phyloP scores from a whole-genome alignment of 2,888 invertebrate genomes.

The Muscina levida region DNA sequence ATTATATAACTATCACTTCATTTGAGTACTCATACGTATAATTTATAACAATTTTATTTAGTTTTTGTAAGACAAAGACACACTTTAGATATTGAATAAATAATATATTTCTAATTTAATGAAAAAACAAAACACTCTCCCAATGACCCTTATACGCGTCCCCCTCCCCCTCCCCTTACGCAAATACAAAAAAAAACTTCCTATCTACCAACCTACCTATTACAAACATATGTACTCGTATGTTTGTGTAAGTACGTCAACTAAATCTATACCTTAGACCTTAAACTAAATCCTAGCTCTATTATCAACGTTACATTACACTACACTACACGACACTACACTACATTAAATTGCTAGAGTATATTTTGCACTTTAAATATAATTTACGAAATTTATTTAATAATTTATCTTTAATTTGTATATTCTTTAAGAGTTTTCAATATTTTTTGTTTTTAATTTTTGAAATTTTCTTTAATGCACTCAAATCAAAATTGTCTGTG shows the following conservation, averaged over 20 bases:
- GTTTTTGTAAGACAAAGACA: slow-evolving; percentile 16
- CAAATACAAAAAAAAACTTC: background rate
- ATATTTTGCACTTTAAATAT: slow-evolving; percentile 27
- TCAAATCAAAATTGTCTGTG: background rate
- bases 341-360: slow-evolving; percentile 1
- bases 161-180: background rate
- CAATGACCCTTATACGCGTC: background rate
- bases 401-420: slow-evolving; percentile 6
- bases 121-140: background rate
- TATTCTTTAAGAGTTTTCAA: slow-evolving; percentile 16
- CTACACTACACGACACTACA: too few relatives aligned
- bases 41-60: slow-evolving; percentile 8
- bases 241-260: too few relatives aligned
- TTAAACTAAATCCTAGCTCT: too few relatives aligned
- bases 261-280: too few relatives aligned
- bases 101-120: too few relatives aligned
- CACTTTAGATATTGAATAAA: slow-evolving; percentile 8
- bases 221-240: background rate
- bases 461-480: background rate
- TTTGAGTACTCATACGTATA: background rate
- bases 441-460: slow-evolving; percentile 3
- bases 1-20: background rate
- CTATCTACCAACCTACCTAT: background rate
- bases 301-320: too few relatives aligned
- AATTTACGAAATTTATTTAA: slow-evolving; percentile 18